Percentiles rank a stretch among this genome's conserved stretches.
Conservation (phyloP, 2,797 vertebrate genomes). For the Esox masquinongy region DNA sequence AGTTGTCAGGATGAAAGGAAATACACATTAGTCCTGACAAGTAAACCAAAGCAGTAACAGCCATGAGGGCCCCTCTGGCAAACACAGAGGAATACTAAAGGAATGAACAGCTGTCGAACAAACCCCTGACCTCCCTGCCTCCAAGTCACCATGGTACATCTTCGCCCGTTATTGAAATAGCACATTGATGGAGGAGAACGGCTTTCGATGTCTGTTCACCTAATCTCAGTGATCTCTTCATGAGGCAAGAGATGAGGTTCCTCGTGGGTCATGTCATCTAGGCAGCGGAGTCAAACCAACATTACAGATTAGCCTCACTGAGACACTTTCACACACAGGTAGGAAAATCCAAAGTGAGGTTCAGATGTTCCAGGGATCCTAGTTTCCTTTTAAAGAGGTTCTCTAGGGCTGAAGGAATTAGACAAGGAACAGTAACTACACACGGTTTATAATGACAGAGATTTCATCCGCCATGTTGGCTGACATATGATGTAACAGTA, state of each 20-base stretch:
- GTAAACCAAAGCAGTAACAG: constrained; percentile 2
- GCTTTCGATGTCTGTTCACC: neutral
- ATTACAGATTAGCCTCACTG: constrained; percentile 1
- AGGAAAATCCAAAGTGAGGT: constrained; percentile 1
- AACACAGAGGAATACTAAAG: neutral
- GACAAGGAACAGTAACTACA: neutral
- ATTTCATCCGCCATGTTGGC: neutral
- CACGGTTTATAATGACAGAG: neutral
- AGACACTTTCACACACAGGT: neutral
- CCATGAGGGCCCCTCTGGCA: neutral
- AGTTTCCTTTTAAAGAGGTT: neutral
- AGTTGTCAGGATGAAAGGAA: neutral
- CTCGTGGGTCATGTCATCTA: neutral
- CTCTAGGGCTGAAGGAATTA: neutral
- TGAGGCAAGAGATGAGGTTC: neutral
- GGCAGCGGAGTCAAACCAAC: neutral
- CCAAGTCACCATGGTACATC: neutral
- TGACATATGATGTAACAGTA: neutral
- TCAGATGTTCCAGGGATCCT: neutral
- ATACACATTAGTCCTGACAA: neutral
- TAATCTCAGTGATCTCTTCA: neutral
- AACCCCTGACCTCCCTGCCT: neutral
- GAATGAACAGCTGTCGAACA: neutral
- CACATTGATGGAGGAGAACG: neutral
- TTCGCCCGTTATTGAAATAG: neutral